Conservation (phyloP, 2,113 vertebrate genomes). For the Sylvilagus bachmani region DNA sequence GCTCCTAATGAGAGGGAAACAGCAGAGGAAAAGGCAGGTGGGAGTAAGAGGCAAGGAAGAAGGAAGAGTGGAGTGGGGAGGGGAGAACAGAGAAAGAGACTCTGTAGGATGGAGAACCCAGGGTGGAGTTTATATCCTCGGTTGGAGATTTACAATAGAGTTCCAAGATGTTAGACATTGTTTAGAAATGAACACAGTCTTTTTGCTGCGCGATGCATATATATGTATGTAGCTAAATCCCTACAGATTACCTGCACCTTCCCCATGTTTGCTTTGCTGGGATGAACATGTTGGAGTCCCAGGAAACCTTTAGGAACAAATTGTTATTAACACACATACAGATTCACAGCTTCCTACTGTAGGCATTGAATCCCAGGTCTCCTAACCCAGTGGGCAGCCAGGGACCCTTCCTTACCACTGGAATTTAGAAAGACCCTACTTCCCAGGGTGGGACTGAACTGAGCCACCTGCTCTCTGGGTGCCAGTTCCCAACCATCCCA, state of each 20-base stretch:
- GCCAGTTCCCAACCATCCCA: neutral
- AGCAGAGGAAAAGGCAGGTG: neutral
- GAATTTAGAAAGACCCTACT: neutral
- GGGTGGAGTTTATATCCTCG: neutral
- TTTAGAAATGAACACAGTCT: neutral
- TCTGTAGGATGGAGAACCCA: neutral
- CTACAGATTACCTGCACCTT: neutral
- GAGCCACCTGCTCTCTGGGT: neutral
- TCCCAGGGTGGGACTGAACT: neutral
- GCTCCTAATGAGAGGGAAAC: neutral
- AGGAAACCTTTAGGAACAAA: conserved; percentile 29
- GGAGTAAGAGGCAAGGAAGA: neutral
- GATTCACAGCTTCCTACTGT: neutral
- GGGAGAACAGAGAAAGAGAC: too few species aligned
- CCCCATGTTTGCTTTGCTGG: neutral
- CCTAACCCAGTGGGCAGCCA: neutral
- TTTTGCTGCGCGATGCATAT: neutral
- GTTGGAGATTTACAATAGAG: neutral
- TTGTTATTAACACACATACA: conserved; percentile 25
- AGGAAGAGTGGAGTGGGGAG: neutral
- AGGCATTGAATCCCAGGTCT: neutral
- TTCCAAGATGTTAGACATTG: neutral
- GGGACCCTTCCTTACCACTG: neutral
- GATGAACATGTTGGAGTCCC: neutral
- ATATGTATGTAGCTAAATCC: neutral